Evolutionary conservation across 2,888 invertebrate species (phyloP), one percentile per base, ranked within the genome.

Genomic region (Lepidocyrtinus sp.): DNA sequence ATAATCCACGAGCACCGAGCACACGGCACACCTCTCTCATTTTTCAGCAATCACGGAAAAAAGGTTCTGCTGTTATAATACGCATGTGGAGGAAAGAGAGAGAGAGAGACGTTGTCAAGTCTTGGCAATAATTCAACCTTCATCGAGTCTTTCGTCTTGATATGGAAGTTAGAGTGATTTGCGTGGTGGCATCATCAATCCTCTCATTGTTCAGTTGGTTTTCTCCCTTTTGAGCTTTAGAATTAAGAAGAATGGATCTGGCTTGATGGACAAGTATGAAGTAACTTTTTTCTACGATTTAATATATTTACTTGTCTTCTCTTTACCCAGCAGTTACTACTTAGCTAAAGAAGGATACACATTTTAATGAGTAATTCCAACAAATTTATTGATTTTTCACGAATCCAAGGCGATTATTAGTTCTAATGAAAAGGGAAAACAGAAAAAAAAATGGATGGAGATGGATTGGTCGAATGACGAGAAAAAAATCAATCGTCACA

Each of bases 81-180:
- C 36, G 75, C 45, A 72, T 45, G 45, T 24, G 72, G 65, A 63
- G 55, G 65, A 15, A 24, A 63, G 5, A 64, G 69, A 36, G 27
- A 72, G 72, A 62, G 67, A 61, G 45, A 75, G 68, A 75, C 72
- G 63, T 75, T 81, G 81, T 81, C 81, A 81, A 75, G 81, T 80
- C 75, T 81, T 81, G 81, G 81, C 81, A 81, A 81, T 81, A 81
- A 81, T 72, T 81, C 75, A 81, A 75, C 75, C 75, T 75, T 81
- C 75, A 75, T 81, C 81, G 75, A 71, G 75, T 69, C 62, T 55
- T 68, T 27, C 73, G 61, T 75, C 81, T 81, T 75, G 72, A 81
- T 81, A 81, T 81, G 81, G 81, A 81, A 81, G 81, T 75, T 65
- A 64, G 71, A 80, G 70, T 71, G 75, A 81, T 81, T 81, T 81